Conservation (phyloP, 2,888 invertebrate species). For the Synergus itoensis region DNA sequence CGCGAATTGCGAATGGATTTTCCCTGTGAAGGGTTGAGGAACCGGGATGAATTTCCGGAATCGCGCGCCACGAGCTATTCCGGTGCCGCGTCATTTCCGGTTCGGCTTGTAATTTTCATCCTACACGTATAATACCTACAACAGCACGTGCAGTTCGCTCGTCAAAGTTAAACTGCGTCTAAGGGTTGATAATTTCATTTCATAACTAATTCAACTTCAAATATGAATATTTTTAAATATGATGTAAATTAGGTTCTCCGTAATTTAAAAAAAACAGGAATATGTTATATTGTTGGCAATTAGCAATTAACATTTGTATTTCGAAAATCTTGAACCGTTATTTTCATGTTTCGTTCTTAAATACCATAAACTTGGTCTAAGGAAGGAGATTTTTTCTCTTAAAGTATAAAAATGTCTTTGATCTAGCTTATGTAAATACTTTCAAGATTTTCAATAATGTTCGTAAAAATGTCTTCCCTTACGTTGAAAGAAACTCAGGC, state of each 20-base stretch:
- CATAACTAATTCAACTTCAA: background rate
- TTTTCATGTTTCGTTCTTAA: too few relatives aligned
- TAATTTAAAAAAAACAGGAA: too few relatives aligned
- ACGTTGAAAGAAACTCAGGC: background rate
- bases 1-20: constrained; percentile 46
- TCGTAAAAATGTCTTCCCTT: background rate
- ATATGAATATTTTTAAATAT: too few relatives aligned
- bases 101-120: constrained; percentile 62
- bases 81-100: constrained; percentile 63
- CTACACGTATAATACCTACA: constrained; percentile 35
- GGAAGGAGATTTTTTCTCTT: background rate
- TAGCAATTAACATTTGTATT: too few relatives aligned
- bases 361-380: background rate
- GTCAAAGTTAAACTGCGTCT: background rate
- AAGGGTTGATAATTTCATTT: background rate
- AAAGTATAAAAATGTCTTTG: background rate
- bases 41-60: constrained; percentile 52
- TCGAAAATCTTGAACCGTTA: too few relatives aligned
- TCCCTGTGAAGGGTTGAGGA: constrained; percentile 17
- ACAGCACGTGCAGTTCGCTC: background rate
- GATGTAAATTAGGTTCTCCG: too few relatives aligned
- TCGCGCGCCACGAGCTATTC: constrained; percentile 58
- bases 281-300: too few relatives aligned
- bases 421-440: background rate
- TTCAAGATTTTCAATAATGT: background rate